Evolutionary conservation across 2,113 vertebrate genomes (phyloP).

Genomic region (Probosciger aterrimus): DNA sequence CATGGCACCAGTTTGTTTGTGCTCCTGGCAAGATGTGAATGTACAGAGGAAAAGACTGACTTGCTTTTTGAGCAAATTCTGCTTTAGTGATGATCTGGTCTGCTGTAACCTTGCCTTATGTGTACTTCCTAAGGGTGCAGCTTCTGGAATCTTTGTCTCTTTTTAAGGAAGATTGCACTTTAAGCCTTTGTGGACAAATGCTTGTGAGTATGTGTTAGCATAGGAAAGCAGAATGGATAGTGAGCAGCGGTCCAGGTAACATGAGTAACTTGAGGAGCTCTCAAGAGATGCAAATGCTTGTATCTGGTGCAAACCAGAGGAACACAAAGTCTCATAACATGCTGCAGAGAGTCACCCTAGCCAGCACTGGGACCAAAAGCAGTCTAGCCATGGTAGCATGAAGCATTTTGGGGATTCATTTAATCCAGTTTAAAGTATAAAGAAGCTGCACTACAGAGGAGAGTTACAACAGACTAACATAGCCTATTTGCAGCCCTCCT

Average conservation of each 20-base stretch:
- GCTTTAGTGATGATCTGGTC: not conserved
- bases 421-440: not conserved
- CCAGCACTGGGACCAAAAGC: not conserved
- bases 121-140: not conserved
- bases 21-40: not conserved
- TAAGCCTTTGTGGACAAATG: not conserved
- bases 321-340: not conserved
- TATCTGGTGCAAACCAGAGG: not conserved
- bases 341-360: too few species aligned
- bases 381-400: not conserved
- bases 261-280: not conserved
- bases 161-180: not conserved
- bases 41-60: not conserved
- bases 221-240: not conserved
- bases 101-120: not conserved
- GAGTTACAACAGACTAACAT: not conserved
- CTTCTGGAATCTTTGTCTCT: not conserved
- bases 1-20: not conserved
- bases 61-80: not conserved
- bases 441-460: not conserved
- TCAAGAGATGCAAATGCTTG: not conserved
- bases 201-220: not conserved
- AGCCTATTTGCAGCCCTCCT: not conserved
- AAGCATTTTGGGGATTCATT: not conserved
- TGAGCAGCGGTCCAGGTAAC: not conserved